These are phyloP conservation scores for Vidua chalybeata DNA, from an alignment of 2,113 vertebrate genomes.

Conservation along the genomic window DNA sequence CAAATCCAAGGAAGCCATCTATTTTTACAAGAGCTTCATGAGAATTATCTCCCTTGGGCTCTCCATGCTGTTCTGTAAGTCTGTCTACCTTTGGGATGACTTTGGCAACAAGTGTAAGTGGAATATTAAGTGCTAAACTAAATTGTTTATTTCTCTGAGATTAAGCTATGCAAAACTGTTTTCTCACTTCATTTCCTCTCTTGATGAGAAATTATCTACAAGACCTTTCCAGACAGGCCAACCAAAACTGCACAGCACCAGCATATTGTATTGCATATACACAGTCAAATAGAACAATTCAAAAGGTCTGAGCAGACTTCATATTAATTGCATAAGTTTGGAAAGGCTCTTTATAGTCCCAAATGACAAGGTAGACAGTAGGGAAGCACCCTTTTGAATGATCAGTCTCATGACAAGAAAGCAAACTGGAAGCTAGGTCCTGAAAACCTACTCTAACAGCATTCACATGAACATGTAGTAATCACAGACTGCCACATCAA, in stretches of 20 bases:
- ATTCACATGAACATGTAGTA: accelerated
- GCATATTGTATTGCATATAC: neutral
- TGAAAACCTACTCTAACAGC: neutral
- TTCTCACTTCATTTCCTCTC: conserved; percentile 3
- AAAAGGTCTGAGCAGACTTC: neutral
- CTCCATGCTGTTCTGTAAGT: neutral
- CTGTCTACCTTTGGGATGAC: neutral
- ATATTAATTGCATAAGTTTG: neutral
- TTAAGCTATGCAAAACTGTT: neutral
- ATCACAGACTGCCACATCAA: neutral
- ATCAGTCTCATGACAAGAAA: neutral
- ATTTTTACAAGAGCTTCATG: neutral
- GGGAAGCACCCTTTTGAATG: neutral
- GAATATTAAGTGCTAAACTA: neutral
- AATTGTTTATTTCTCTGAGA: neutral
- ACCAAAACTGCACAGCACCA: neutral
- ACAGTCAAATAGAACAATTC: neutral
- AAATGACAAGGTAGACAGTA: neutral
- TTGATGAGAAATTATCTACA: neutral
- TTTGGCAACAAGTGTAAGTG: neutral
- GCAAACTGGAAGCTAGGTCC: neutral
- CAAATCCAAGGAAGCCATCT: neutral
- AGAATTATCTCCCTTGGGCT: neutral
- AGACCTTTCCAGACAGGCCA: neutral
- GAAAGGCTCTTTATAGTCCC: neutral